Evolutionary conservation across 2,113 vertebrate genomes (phyloP), one percentile per base, ranked within the genome.

Genomic region (Helogale parvula): DNA sequence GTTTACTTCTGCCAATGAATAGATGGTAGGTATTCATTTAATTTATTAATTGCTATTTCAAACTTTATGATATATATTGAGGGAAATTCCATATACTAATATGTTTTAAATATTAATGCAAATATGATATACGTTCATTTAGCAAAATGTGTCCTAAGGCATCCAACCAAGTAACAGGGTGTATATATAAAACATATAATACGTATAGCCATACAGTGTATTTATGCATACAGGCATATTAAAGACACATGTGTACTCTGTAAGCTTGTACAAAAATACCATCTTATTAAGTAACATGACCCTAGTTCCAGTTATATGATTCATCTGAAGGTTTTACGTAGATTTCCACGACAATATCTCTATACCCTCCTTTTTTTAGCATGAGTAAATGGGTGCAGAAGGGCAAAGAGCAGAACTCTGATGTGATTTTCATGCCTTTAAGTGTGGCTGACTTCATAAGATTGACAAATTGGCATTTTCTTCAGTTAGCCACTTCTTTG

Each of bases 391-490:
- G 38, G 12, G 72, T 63, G 1, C 11, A 45, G 21, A 91, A 15
- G 1, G 3, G 15, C 31, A 90, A 82, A 69, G 21, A 84, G 33
- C 25, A 91, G 57, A 16, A 19, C 14, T 69, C 54, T 83, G 27
- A 89, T 69, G 15, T 72, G 38, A 90, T 57, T 80, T 83, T 88
- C 96, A 87, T 88, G n/a, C 31, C 7, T 74, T 91, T 81, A 96
- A 82, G 57, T 95, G 91, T 89, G 23, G 3, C 45, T 71, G 38
- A n/a, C 29, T 47, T 92, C 38, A 38, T 85, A 92, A 47, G 50
- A 83, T 2, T 95, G 92, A 88, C 45, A 93, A 95, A 66, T 19
- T 93, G 57, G 27, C 77, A 84, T 96, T 91, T 93, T 25, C 35
- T 13, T 89, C 19, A 83, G 15, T 76, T 92, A 89, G 83, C 3